Evolutionary conservation across 2,113 vertebrate genomes (phyloP).

Genomic region (Alethe castanea): DNA sequence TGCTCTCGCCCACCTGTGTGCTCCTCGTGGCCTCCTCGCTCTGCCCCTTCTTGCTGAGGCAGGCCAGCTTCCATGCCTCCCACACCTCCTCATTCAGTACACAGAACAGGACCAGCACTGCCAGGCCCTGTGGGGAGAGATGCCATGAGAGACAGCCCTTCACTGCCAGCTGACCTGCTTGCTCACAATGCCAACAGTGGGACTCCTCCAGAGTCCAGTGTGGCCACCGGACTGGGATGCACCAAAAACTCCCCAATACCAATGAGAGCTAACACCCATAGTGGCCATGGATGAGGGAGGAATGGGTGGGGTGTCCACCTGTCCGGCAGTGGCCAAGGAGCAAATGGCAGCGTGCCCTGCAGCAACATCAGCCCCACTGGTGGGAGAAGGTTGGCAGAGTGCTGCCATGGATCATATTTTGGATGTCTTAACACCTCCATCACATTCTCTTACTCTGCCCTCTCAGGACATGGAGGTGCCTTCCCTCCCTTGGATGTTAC

Average conservation of each 20-base stretch:
- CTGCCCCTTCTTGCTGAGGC: conserved; percentile 85
- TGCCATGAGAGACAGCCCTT: background rate
- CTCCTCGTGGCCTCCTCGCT: conserved; percentile 82
- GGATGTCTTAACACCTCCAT: background rate
- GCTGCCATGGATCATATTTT: background rate
- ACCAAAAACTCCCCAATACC: background rate
- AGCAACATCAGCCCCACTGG: background rate
- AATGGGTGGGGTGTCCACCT: background rate
- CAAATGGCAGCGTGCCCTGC: background rate
- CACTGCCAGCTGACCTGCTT: background rate
- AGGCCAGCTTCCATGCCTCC: conserved; percentile 89
- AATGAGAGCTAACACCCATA: background rate
- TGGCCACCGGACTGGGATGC: background rate
- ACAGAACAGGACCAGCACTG: conserved; percentile 88
- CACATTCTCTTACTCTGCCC: background rate
- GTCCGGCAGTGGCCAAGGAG: background rate
- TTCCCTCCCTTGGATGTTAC: background rate
- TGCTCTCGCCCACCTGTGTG: conserved; percentile 77
- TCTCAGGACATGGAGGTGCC: background rate
- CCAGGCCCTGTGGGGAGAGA: conserved; percentile 79
- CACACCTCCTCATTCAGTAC: conserved; percentile 88
- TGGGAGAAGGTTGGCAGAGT: background rate
- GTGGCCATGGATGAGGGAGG: background rate
- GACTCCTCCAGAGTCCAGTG: background rate
- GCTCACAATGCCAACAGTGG: accelerated